Evolutionary conservation across 2,113 vertebrate species (phyloP).

Genomic region (Prietella phreatophila): DNA sequence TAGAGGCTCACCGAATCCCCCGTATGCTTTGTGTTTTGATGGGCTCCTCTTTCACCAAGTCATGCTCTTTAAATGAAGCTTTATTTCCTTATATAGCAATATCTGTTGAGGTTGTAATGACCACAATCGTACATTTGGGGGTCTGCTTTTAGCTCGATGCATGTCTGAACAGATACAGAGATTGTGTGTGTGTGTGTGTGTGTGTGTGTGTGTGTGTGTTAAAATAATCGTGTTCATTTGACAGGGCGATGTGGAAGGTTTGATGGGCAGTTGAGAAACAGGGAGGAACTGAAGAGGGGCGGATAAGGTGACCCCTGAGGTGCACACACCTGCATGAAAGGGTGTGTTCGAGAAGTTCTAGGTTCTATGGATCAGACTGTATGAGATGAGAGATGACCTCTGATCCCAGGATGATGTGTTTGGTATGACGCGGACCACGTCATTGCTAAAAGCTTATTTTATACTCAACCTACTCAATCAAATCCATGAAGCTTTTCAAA

Average conservation of each 20-base stretch:
- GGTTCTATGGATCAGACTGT: slow-evolving; percentile 3
- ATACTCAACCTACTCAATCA: background rate
- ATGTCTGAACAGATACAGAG: slow-evolving; percentile 36
- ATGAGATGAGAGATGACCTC: slow-evolving; percentile 35
- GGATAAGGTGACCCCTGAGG: slow-evolving; percentile 30
- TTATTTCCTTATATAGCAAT: slow-evolving; percentile 30
- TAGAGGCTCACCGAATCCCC: slow-evolving; percentile 3
- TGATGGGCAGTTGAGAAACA: slow-evolving; percentile 39
- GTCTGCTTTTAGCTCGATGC: slow-evolving; percentile 40
- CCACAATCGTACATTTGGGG: slow-evolving; percentile 32
- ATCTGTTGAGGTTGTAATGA: slow-evolving; percentile 39
- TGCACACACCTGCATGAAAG: slow-evolving; percentile 33
- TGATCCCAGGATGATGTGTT: slow-evolving; percentile 18
- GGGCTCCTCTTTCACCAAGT: slow-evolving; percentile 38
- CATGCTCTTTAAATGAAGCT: slow-evolving; percentile 44
- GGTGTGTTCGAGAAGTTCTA: slow-evolving; percentile 12
- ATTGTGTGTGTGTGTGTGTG: background rate
- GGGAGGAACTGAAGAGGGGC: background rate
- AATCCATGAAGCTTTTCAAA: background rate
- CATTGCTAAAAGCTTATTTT: background rate
- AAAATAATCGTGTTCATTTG: slow-evolving; percentile 12
- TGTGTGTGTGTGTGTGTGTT: background rate
- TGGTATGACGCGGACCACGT: background rate
- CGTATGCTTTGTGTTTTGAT: slow-evolving; percentile 42
- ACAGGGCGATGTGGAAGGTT: slow-evolving; percentile 25